Evolutionary conservation across 2,888 invertebrate species (phyloP), one percentile per base, ranked within the genome.

Genomic region (Seira musarum): DNA sequence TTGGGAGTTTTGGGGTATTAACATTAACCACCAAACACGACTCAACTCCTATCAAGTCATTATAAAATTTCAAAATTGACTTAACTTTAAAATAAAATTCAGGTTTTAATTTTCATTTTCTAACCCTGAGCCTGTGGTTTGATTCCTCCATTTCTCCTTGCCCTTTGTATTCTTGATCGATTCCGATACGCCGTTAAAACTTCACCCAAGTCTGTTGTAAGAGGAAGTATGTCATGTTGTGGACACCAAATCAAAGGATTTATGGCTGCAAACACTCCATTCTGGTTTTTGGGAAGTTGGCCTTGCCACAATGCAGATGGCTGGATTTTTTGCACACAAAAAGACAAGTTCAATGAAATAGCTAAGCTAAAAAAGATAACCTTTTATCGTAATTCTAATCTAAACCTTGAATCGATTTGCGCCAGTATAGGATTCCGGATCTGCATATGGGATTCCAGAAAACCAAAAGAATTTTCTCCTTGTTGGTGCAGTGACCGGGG

Each of bases 11-110:
- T n/a, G 80, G 82, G 21, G 82, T 82, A 24, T 83, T 71, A 5
- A 83, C 49, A 49, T 82, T 83, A 0, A 83, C 2, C 2, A 77
- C 77, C 19, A 84, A 46, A 46, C 84, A 82, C 21, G 21, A 63
- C 25, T 70, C 75, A 25, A 67, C 21, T 63, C 76, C 76, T 63
- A 22, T 13, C 10, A 25, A 65, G 24, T 61, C 3, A n/a, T n/a
- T 19, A 25, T 2, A 72, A 64, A 64, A 60, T 17, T 72, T 63
- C 63, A 64, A 19, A 21, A 15, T 5, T 10, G 64, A 40, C n/a
- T 40, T 57, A n/a, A 57, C 3, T 57, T 57, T 46, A 13, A 57
- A n/a, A 57, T n/a, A n/a, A n/a, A n/a, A 19, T 22, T 63, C 8
- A 21, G 5, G 22, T 22, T 21, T 63, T 8, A 5, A 22, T 49